Percentiles rank a stretch among this genome's conserved stretches.
These are phyloP conservation scores for Alces alces DNA, from an alignment of 2,113 vertebrate species.

Conservation along the genomic window DNA sequence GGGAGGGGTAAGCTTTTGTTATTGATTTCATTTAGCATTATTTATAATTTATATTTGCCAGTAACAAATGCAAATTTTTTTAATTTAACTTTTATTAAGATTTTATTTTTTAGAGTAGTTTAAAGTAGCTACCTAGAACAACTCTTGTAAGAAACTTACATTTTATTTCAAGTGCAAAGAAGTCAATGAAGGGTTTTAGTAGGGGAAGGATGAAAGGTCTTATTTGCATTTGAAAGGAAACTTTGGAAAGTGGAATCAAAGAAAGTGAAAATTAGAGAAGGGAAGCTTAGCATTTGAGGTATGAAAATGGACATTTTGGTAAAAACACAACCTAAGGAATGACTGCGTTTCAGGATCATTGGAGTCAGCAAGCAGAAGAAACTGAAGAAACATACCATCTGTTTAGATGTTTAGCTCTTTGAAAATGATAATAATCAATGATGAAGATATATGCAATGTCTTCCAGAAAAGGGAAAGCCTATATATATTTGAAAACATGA, in stretches of 20 bases:
- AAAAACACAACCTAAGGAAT: background rate
- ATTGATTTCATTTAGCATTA: background rate
- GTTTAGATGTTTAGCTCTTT: background rate
- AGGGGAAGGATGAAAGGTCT: background rate
- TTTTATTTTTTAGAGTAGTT: background rate
- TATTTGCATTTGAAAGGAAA: conserved; percentile 35
- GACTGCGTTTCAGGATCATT: background rate
- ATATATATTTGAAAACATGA: background rate
- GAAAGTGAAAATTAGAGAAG: background rate
- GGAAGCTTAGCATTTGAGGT: background rate
- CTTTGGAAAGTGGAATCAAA: background rate
- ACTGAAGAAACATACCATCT: background rate
- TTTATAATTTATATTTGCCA: background rate
- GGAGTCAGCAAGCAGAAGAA: background rate
- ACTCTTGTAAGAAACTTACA: background rate
- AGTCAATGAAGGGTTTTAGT: background rate
- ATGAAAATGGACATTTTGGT: background rate
- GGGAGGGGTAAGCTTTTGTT: background rate
- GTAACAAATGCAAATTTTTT: background rate
- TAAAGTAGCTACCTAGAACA: background rate
- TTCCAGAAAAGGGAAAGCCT: background rate
- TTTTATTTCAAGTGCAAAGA: background rate
- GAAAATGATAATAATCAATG: background rate
- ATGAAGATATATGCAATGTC: background rate
- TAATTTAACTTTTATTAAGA: background rate